phyloP scores from a whole-genome alignment of 37 sponge, comb jelly and placozoan species.

The Chondrosia reniformis region DNA sequence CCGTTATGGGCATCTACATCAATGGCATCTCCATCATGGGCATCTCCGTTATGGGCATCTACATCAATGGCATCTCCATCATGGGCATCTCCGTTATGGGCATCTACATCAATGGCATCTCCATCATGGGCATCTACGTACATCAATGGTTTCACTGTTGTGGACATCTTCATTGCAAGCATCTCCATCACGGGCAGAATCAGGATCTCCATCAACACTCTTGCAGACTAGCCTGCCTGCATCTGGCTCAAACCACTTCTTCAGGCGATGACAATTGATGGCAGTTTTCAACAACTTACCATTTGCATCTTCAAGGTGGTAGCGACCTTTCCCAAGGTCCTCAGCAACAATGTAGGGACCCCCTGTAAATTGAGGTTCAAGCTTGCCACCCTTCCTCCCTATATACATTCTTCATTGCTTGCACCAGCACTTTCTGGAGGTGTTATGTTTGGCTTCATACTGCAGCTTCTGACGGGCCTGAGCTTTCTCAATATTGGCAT shows the following conservation, averaged over 20 bases:
- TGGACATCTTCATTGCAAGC: neutral
- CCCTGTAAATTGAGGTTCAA: neutral
- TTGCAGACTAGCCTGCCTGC: too few species aligned
- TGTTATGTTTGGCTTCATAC: constrained; percentile 16
- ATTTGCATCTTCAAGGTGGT: constrained; percentile 7
- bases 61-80: too few species aligned
- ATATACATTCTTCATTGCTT: constrained; percentile 11
- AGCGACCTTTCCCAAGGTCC: constrained; percentile 22
- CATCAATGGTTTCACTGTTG: too few species aligned
- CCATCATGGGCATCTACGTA: neutral
- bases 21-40: too few species aligned
- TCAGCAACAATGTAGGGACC: neutral
- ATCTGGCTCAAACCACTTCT: too few species aligned
- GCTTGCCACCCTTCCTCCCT: constrained; percentile 22
- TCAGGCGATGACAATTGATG: too few species aligned
- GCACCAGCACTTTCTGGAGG: neutral
- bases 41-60: neutral
- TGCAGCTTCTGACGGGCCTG: constrained; percentile 26
- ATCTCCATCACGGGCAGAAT: neutral
- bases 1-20: neutral
- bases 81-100: too few species aligned
- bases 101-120: too few species aligned
- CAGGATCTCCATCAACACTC: neutral
- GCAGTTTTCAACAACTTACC: too few species aligned
- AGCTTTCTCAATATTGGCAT: constrained; percentile 18